phyloP scores from a whole-genome alignment of 1,140 invertebrate genomes.

The Dufourea novaeangliae region DNA sequence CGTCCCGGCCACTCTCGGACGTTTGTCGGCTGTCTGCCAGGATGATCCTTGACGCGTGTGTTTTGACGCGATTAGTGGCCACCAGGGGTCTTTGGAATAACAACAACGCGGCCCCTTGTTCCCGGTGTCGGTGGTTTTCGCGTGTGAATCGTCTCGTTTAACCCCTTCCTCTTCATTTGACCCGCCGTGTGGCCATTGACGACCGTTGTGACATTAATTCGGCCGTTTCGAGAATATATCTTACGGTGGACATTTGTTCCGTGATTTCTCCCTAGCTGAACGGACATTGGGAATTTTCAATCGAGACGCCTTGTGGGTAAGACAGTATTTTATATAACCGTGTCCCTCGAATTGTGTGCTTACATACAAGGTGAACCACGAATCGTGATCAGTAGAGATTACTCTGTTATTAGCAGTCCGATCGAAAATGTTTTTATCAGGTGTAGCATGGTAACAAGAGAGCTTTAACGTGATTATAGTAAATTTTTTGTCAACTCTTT shows the following conservation, averaged over 20 bases:
- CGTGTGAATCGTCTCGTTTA: constrained; percentile 65
- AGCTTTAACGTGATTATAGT: too few species aligned
- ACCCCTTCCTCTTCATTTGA: background rate
- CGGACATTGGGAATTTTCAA: too few species aligned
- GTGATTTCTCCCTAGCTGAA: background rate
- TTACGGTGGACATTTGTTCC: background rate
- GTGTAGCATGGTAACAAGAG: too few species aligned
- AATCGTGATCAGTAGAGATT: too few species aligned
- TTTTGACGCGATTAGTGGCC: constrained; percentile 72
- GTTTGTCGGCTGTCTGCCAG: constrained; percentile 50
- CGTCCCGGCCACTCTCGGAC: constrained; percentile 17
- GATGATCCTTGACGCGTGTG: constrained; percentile 69
- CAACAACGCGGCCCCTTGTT: constrained; percentile 66
- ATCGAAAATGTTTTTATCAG: too few species aligned
- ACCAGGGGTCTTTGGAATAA: constrained; percentile 42
- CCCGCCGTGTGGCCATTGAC: background rate
- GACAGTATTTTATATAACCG: background rate
- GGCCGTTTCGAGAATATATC: background rate
- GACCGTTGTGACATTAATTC: too few species aligned
- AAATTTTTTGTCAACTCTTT: too few species aligned
- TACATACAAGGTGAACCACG: too few species aligned
- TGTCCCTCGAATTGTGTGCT: background rate
- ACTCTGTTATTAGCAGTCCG: too few species aligned
- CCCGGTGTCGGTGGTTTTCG: constrained; percentile 49
- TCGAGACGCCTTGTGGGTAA: background rate